phyloP scores from a whole-genome alignment of 2,113 vertebrate species.

The Oxyura jamaicensis region DNA sequence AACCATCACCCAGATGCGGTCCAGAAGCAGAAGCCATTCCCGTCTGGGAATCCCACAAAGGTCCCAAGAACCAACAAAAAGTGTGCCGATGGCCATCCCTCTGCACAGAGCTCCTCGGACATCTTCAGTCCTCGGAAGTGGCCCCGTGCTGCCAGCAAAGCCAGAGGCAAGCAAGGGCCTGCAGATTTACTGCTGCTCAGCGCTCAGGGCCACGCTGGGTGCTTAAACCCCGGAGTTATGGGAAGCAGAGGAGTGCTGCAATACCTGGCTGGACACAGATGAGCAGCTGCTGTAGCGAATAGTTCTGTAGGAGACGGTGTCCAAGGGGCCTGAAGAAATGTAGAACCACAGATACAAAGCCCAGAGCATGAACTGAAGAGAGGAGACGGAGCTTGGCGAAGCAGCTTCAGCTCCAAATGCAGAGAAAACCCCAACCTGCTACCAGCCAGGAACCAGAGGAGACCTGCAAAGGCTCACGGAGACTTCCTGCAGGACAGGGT shows the following conservation, averaged over 20 bases:
- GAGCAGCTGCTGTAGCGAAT: background rate
- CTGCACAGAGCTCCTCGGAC: background rate
- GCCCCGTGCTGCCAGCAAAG: fast-evolving
- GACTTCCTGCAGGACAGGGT: no score
- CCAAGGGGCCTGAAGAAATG: background rate
- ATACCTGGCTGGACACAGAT: background rate
- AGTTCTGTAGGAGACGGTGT: background rate
- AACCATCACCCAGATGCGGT: fast-evolving
- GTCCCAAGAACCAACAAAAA: background rate
- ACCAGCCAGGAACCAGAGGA: background rate
- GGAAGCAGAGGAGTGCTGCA: background rate
- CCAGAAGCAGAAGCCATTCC: background rate
- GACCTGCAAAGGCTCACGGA: background rate
- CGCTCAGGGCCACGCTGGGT: background rate
- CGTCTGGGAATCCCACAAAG: background rate
- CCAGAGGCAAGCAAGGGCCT: background rate
- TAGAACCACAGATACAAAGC: background rate
- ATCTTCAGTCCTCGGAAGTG: background rate
- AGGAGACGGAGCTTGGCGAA: background rate
- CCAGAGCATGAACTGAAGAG: background rate
- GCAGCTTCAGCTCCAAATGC: background rate
- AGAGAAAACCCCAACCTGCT: background rate
- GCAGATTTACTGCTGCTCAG: background rate
- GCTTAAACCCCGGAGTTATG: background rate
- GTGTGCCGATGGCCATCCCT: fast-evolving